These are phyloP conservation scores for Trichopoda pennipes DNA, from an alignment of 2,888 invertebrate species.

Conservation along the genomic window DNA sequence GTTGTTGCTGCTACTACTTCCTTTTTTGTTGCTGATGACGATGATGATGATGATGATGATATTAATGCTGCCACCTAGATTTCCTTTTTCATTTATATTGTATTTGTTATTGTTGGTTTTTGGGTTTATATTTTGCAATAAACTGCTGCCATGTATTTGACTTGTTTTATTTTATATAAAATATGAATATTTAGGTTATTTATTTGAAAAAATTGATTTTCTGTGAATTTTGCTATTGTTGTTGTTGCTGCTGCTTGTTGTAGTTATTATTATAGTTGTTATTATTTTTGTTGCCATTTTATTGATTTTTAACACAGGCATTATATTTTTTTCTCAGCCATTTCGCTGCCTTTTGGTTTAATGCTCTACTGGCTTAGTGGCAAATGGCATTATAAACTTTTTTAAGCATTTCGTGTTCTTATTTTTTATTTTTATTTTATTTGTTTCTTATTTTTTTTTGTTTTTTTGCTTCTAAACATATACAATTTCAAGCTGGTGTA, in stretches of 20 bases:
- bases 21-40: conserved; percentile 37
- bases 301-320: conserved; percentile 67
- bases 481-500: conserved; percentile 27
- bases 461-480: conserved; percentile 16
- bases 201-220: conserved; percentile 67
- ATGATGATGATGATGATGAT: conserved; percentile 46
- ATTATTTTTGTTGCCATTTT: conserved; percentile 59
- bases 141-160: conserved; percentile 3
- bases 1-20: not conserved
- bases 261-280: conserved; percentile 32
- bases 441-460: not conserved
- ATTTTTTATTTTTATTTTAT: too few species aligned
- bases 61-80: conserved; percentile 57
- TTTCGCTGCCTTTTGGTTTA: conserved; percentile 54
- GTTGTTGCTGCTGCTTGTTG: conserved; percentile 8
- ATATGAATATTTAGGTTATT: conserved; percentile 62
- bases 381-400: conserved; percentile 52
- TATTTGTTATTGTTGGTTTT: conserved; percentile 21
- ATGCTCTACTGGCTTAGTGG: conserved; percentile 46
- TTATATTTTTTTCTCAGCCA: conserved; percentile 56
- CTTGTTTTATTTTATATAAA: conserved; percentile 39
- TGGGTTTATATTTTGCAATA: conserved; percentile 15
- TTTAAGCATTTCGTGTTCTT: conserved; percentile 34
- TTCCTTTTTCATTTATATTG: conserved; percentile 53
- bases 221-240: conserved; percentile 31